phyloP scores from a whole-genome alignment of 35 echinoderm and acorn worm species.

The Lytechinus variegatus region DNA sequence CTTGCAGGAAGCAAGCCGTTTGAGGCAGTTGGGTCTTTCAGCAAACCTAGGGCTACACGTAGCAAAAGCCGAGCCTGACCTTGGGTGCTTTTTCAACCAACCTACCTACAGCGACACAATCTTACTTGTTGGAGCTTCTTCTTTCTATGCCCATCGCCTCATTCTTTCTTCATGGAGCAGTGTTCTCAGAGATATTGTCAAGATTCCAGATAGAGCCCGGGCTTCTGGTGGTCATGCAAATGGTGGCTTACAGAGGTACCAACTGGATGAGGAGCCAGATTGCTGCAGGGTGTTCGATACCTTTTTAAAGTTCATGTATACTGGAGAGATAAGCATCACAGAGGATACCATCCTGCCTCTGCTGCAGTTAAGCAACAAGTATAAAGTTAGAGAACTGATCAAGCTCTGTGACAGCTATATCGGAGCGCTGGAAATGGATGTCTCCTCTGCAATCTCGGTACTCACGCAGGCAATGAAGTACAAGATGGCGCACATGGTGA shows the following conservation, averaged over 20 bases:
- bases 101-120: constrained; percentile 68
- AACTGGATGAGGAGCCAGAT: constrained; percentile 64
- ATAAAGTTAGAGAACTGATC: constrained; percentile 56
- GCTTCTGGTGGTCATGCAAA: background rate
- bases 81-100: constrained; percentile 59
- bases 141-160: constrained; percentile 66
- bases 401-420: constrained; percentile 71
- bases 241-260: background rate
- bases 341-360: constrained; percentile 59
- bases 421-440: constrained; percentile 56
- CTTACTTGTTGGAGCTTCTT: constrained; percentile 51
- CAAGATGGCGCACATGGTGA: constrained; percentile 45
- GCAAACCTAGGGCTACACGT: background rate
- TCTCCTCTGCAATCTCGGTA: background rate
- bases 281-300: constrained; percentile 69
- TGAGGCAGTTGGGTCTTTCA: background rate
- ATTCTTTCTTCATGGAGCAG: constrained; percentile 81
- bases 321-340: constrained; percentile 55
- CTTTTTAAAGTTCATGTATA: constrained; percentile 81
- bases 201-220: background rate
- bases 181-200: constrained; percentile 64
- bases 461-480: constrained; percentile 36
- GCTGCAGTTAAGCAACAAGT: constrained; percentile 72
- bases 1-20: constrained; percentile 12
- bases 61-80: background rate